Percentiles rank a stretch among this genome's conserved stretches.
These are phyloP conservation scores for Cylloceria caligata DNA, from an alignment of 2,888 invertebrate genomes.

Conservation along the genomic window DNA sequence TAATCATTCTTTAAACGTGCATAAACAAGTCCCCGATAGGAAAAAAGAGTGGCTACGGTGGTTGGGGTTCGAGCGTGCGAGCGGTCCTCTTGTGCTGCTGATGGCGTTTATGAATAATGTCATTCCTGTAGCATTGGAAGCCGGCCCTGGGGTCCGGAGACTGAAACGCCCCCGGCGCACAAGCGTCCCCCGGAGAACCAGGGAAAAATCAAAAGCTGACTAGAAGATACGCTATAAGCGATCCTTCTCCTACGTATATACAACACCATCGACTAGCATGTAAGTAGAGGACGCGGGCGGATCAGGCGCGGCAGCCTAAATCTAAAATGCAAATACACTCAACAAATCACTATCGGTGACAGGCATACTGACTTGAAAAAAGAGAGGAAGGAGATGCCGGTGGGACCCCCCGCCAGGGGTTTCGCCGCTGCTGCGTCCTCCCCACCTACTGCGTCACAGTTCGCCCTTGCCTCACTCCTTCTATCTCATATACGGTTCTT, in stretches of 20 bases:
- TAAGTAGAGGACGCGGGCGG: slow-evolving; percentile 52
- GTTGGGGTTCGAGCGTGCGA: slow-evolving; percentile 39
- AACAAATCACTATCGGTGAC: slow-evolving; percentile 84
- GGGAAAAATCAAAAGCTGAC: slow-evolving; percentile 63
- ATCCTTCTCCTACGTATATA: slow-evolving; percentile 1
- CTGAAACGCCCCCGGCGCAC: slow-evolving; percentile 65
- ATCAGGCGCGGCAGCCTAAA: slow-evolving; percentile 82
- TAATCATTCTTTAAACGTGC: slow-evolving; percentile 85
- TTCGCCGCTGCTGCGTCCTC: slow-evolving; percentile 79
- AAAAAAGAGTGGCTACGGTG: slow-evolving; percentile 33
- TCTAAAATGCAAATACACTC: slow-evolving; percentile 84
- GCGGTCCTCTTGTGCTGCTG: slow-evolving; percentile 62
- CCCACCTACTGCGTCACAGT: neutral
- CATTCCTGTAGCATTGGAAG: slow-evolving; percentile 75
- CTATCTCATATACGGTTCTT: slow-evolving; percentile 28
- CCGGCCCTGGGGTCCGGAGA: slow-evolving; percentile 13
- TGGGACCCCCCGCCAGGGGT: slow-evolving; percentile 83
- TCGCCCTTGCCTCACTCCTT: slow-evolving; percentile 15
- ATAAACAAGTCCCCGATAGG: slow-evolving; percentile 81
- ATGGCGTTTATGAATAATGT: slow-evolving; percentile 81
- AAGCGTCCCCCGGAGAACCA: slow-evolving; percentile 48
- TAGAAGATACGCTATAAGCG: slow-evolving; percentile 35
- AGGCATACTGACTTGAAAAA: slow-evolving; percentile 82
- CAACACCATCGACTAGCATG: slow-evolving; percentile 23
- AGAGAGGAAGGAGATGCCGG: slow-evolving; percentile 75